These are phyloP conservation scores for Chlorocebus sabaeus DNA, from an alignment of 2,113 vertebrate species.

Conservation along the genomic window DNA sequence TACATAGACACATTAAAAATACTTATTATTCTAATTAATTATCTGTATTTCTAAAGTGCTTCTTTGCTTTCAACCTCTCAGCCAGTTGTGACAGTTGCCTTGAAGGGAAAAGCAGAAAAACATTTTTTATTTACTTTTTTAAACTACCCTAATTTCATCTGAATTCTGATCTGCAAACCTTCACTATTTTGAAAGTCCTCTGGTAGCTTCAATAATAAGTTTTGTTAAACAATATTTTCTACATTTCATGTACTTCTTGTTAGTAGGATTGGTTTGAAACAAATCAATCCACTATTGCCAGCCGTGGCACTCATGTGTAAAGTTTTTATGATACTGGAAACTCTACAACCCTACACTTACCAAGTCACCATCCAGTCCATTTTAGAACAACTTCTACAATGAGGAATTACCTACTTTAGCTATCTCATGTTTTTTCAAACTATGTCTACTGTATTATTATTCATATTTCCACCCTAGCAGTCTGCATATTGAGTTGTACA, in stretches of 20 bases:
- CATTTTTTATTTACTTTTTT: not conserved
- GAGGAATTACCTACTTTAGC: not conserved
- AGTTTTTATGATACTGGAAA: not conserved
- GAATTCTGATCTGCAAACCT: not conserved
- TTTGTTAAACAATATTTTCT: not conserved
- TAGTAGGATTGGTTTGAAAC: not conserved
- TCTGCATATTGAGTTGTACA: not conserved
- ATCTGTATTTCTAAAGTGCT: not conserved
- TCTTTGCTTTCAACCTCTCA: not conserved
- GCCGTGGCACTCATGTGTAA: not conserved
- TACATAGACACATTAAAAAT: not conserved
- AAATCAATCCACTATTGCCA: not conserved
- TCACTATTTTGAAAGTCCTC: not conserved
- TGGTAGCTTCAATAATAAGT: not conserved
- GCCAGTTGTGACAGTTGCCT: not conserved
- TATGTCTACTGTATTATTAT: not conserved
- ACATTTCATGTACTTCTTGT: not conserved
- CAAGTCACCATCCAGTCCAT: not conserved
- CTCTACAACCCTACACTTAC: not conserved
- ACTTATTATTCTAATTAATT: not conserved
- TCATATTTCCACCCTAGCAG: not conserved
- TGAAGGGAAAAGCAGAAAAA: not conserved
- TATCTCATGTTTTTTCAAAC: not conserved
- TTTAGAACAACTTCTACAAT: not conserved
- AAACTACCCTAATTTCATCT: not conserved